phyloP scores from a whole-genome alignment of 1,140 invertebrate genomes.

The Babylonia areolata region DNA sequence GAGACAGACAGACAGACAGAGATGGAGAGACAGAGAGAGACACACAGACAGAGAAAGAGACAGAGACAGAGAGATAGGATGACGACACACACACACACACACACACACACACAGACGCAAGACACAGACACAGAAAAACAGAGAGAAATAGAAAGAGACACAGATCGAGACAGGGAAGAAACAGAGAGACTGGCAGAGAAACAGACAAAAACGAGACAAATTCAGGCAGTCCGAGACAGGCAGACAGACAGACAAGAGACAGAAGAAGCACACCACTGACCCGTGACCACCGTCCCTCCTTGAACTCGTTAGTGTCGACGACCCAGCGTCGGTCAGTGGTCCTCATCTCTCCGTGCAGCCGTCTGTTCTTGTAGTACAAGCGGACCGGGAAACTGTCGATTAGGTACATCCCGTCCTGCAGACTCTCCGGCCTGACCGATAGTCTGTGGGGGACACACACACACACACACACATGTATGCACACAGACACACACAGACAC shows the following conservation, averaged over 20 bases:
- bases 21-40: background rate
- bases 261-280: background rate
- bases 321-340: conserved; percentile 64
- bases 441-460: conserved; percentile 21
- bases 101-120: no score
- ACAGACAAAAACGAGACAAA: no score
- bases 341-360: conserved; percentile 62
- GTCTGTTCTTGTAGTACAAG: conserved; percentile 68
- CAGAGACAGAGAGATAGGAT: no score
- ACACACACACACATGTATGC: background rate
- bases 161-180: no score
- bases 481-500: background rate
- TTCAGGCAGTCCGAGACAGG: no score
- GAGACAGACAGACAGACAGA: no score
- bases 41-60: background rate
- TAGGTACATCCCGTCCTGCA: conserved; percentile 68
- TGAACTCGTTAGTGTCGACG: conserved; percentile 58
- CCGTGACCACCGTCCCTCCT: conserved; percentile 62
- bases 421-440: conserved; percentile 55
- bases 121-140: no score
- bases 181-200: no score
- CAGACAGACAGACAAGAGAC: no score
- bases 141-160: no score
- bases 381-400: conserved; percentile 69
- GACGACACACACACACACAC: conserved; percentile 5